These are phyloP conservation scores for Phaethon lepturus DNA, from an alignment of 2,113 vertebrate species.

Conservation along the genomic window DNA sequence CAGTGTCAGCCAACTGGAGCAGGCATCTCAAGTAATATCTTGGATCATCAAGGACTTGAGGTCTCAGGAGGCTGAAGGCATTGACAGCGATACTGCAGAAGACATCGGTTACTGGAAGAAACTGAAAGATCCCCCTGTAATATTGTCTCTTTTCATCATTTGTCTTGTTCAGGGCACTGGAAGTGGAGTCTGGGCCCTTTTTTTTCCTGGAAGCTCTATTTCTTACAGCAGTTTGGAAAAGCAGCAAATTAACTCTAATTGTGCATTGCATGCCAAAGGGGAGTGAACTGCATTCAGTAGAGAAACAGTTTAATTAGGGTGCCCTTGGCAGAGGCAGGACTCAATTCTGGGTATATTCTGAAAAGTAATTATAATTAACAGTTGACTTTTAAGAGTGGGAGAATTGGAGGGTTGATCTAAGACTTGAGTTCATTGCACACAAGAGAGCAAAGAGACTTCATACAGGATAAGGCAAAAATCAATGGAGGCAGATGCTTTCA, in stretches of 20 bases:
- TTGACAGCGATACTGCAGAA: not conserved
- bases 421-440: not conserved
- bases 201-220: not conserved
- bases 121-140: rapidly evolving
- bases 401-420: not conserved
- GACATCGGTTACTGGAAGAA: not conserved
- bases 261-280: not conserved
- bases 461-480: not conserved
- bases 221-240: not conserved
- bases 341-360: not conserved
- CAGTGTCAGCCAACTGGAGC: not conserved
- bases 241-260: not conserved
- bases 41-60: not conserved
- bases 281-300: not conserved
- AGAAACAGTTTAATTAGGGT: not conserved
- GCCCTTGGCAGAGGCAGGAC: conserved; percentile 17
- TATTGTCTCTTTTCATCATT: not conserved
- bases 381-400: not conserved
- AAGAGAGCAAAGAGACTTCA: not conserved
- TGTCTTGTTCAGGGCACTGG: not conserved
- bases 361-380: not conserved
- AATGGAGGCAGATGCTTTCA: not conserved
- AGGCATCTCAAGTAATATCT: not conserved
- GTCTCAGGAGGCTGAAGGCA: not conserved
- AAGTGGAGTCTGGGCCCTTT: not conserved